Percentiles rank a stretch among this genome's conserved stretches.
These are phyloP conservation scores for Poecilia velifera DNA, from an alignment of 2,797 vertebrate species.

Conservation along the genomic window DNA sequence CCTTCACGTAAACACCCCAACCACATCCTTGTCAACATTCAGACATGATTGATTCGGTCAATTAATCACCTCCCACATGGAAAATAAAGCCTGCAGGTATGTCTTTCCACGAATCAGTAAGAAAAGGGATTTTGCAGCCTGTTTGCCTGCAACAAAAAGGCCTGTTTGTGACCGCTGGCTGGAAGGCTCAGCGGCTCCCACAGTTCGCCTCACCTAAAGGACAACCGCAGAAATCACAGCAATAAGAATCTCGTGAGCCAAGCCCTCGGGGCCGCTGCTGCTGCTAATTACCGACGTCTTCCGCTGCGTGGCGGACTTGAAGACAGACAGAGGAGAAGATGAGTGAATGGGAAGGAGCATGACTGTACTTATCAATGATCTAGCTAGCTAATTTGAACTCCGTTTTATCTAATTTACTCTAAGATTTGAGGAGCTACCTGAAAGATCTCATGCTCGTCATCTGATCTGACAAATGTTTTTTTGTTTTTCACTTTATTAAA, in stretches of 20 bases:
- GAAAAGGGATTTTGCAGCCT: neutral
- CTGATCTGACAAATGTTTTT: neutral
- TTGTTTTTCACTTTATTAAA: neutral
- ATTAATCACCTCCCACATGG: constrained; percentile 7
- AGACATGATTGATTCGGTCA: constrained; percentile 11
- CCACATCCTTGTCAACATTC: neutral
- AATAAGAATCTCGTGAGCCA: constrained; percentile 59
- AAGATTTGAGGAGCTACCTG: neutral
- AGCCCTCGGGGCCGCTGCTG: constrained; percentile 35
- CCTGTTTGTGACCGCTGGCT: constrained; percentile 23
- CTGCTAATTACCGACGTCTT: constrained; percentile 54
- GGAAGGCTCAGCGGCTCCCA: constrained; percentile 17
- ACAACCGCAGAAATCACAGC: constrained; percentile 30
- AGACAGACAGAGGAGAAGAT: constrained; percentile 4
- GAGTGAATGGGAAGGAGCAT: constrained; percentile 8
- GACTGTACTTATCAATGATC: constrained; percentile 15
- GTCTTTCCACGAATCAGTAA: constrained; percentile 18
- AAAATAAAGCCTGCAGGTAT: constrained; percentile 24
- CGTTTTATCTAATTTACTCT: neutral
- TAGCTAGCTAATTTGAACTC: neutral
- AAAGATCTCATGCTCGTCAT: neutral
- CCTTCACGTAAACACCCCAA: constrained; percentile 12
- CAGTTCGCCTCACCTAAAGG: constrained; percentile 32
- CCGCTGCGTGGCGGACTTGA: constrained; percentile 19
- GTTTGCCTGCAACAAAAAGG: constrained; percentile 18